phyloP scores from a whole-genome alignment of 2,888 invertebrate genomes.

The Dimorphilus gyrociliatus region DNA sequence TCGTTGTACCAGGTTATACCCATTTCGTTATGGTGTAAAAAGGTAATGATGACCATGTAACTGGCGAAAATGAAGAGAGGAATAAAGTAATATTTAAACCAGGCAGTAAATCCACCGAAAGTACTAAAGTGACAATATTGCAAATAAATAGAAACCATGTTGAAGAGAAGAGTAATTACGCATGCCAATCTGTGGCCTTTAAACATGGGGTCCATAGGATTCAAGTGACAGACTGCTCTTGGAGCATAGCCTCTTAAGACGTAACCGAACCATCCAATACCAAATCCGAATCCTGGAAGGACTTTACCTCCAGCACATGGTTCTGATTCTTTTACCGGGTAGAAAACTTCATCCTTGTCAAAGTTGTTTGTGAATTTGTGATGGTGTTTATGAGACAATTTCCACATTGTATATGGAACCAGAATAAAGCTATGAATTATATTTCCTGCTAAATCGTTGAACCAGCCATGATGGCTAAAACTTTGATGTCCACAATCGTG shows the following conservation, averaged over 20 bases:
- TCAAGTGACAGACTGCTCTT: slow-evolving; percentile 18
- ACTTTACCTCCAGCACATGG: background rate
- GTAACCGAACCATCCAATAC: slow-evolving; percentile 25
- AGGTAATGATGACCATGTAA: slow-evolving; percentile 27
- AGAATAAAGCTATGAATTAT: slow-evolving; percentile 21
- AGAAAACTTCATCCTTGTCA: slow-evolving; percentile 31
- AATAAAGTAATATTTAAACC: slow-evolving; percentile 19
- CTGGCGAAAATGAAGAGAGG: slow-evolving; percentile 25
- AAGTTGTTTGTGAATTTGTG: slow-evolving; percentile 29
- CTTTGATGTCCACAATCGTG: slow-evolving; percentile 31
- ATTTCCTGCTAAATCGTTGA: slow-evolving; percentile 24
- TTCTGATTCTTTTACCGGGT: slow-evolving; percentile 18
- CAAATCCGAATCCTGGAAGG: slow-evolving; percentile 13
- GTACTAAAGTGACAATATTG: too few species aligned
- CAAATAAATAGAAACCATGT: too few species aligned
- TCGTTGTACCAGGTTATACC: slow-evolving; percentile 28
- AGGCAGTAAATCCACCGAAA: slow-evolving; percentile 13
- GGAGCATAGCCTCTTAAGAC: slow-evolving; percentile 23
- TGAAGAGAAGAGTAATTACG: background rate
- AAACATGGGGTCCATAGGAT: slow-evolving; percentile 16
- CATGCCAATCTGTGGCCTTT: slow-evolving; percentile 5
- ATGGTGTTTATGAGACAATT: slow-evolving; percentile 25
- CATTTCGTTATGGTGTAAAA: slow-evolving; percentile 30
- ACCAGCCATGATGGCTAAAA: slow-evolving; percentile 17
- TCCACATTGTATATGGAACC: slow-evolving; percentile 29